Conservation (phyloP, 2,797 vertebrate genomes). For the Carapus acus region DNA sequence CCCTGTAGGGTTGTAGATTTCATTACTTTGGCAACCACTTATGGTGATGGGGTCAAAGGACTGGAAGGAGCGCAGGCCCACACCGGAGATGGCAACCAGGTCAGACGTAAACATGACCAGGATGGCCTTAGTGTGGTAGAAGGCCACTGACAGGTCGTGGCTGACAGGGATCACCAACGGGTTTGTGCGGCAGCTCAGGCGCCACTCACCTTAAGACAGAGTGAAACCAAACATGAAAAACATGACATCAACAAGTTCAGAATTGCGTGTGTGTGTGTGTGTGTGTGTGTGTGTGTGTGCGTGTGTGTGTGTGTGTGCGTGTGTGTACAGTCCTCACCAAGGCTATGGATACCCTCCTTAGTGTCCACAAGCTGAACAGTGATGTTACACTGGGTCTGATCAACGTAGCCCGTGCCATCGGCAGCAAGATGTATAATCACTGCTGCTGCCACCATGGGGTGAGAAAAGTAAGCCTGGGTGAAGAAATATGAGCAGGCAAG, state of each 20-base stretch:
- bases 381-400: slow-evolving; percentile 91
- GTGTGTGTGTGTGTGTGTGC: neutral
- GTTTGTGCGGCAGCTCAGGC: slow-evolving; percentile 95
- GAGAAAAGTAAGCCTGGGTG: slow-evolving; percentile 85
- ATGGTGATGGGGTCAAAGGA: slow-evolving; percentile 98
- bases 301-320: neutral
- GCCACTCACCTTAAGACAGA: slow-evolving; percentile 80
- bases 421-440: slow-evolving; percentile 92
- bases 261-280: too few species aligned
- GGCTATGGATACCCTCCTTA: slow-evolving; percentile 84
- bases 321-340: slow-evolving; percentile 70
- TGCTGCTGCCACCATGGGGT: slow-evolving; percentile 92
- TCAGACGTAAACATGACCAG: slow-evolving; percentile 87
- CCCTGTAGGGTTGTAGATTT: slow-evolving; percentile 93
- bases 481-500: slow-evolving; percentile 2
- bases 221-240: neutral
- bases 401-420: slow-evolving; percentile 85
- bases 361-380: slow-evolving; percentile 90
- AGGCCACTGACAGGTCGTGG: slow-evolving; percentile 94
- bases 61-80: slow-evolving; percentile 96
- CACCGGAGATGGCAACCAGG: slow-evolving; percentile 92
- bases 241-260: too few species aligned
- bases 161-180: slow-evolving; percentile 95
- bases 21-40: slow-evolving; percentile 93
- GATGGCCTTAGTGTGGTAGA: slow-evolving; percentile 94